phyloP scores from a whole-genome alignment of 2,113 vertebrate species.

The Stictonetta naevosa region DNA sequence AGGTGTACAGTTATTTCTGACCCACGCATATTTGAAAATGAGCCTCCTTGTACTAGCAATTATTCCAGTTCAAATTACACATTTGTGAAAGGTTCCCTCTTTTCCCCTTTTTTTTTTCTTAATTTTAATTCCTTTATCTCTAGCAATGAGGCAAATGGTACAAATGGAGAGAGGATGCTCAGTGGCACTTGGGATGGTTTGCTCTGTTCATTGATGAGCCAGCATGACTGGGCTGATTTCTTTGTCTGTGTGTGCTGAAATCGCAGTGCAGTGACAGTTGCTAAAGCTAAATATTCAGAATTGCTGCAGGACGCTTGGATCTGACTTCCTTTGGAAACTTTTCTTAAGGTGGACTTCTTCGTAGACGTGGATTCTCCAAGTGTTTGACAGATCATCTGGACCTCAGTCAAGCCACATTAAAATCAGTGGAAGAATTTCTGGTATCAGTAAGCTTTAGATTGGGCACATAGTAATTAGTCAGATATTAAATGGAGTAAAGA shows the following conservation, averaged over 20 bases:
- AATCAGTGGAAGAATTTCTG: neutral
- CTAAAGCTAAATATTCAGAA: neutral
- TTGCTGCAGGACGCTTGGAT: neutral
- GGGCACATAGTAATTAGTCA: neutral
- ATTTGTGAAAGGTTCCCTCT: neutral
- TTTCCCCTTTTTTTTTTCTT: neutral
- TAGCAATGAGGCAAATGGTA: neutral
- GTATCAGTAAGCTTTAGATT: neutral
- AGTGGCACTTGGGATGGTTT: neutral
- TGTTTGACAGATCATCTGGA: neutral
- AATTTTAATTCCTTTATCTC: neutral
- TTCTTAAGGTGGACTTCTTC: neutral
- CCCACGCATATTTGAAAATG: slow-evolving; percentile 23
- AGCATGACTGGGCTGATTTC: neutral
- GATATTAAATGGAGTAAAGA: neutral
- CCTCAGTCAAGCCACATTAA: neutral
- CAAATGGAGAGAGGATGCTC: neutral
- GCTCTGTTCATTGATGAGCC: neutral
- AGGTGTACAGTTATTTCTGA: slow-evolving; percentile 67
- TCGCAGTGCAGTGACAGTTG: neutral
- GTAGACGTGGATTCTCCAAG: neutral
- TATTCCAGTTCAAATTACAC: slow-evolving; percentile 21
- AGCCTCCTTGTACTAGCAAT: slow-evolving; percentile 63
- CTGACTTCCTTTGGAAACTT: neutral
- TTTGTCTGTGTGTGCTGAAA: neutral